Evolutionary conservation across 2,113 vertebrate genomes (phyloP).

Genomic region (Salvelinus namaycush): DNA sequence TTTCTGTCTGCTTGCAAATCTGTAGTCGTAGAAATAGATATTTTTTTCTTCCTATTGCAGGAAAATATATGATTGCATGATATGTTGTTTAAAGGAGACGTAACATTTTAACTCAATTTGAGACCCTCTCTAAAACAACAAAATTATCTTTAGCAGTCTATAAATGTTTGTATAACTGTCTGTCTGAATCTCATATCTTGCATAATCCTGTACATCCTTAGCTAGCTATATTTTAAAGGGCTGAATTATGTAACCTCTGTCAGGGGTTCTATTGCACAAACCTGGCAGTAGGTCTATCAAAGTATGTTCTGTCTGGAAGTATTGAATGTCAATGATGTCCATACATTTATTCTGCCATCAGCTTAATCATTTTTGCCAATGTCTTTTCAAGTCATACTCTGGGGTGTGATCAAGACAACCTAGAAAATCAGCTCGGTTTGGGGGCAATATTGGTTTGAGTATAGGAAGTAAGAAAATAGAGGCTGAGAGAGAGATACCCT

Average conservation of each 20-base stretch:
- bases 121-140: background rate
- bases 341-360: background rate
- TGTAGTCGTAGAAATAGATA: background rate
- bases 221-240: background rate
- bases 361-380: background rate
- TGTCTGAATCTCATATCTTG: background rate
- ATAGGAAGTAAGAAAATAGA: constrained; percentile 45
- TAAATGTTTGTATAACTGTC: too few relatives aligned
- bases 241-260: constrained; percentile 18
- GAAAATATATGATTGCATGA: background rate
- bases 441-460: too few relatives aligned
- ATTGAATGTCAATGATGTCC: background rate
- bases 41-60: background rate
- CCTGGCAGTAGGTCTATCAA: background rate
- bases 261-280: background rate
- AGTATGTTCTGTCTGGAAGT: too few relatives aligned
- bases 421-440: background rate
- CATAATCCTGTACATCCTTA: background rate
- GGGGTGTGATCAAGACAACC: constrained; percentile 38
- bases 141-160: background rate
- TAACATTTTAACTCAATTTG: background rate
- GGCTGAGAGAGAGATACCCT: constrained; percentile 37
- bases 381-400: constrained; percentile 4
- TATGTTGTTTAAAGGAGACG: background rate
- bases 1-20: constrained; percentile 2